Evolutionary conservation across 2,888 invertebrate genomes (phyloP).

Genomic region (Drosophila differens): DNA sequence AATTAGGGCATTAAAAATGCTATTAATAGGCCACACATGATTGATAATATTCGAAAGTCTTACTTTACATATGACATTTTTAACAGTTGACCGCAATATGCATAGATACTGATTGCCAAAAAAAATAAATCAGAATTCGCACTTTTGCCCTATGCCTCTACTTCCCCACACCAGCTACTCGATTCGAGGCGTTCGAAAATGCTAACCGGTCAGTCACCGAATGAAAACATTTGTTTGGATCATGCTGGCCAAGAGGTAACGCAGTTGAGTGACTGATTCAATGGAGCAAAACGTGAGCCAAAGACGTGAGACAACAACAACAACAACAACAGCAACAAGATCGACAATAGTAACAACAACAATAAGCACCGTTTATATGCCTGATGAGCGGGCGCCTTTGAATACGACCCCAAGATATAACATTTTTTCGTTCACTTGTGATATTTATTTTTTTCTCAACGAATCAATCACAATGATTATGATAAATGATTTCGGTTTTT

Average conservation of each 20-base stretch:
- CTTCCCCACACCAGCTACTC: conserved; percentile 1
- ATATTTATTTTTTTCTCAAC: conserved; percentile 76
- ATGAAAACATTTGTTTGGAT: conserved; percentile 69
- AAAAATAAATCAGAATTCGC: conserved; percentile 47
- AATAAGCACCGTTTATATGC: conserved; percentile 73
- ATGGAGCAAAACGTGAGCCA: conserved; percentile 77
- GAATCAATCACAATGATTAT: conserved; percentile 84
- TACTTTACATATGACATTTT: conserved; percentile 14
- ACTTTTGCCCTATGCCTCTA: conserved; percentile 42
- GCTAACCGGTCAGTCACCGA: conserved; percentile 73
- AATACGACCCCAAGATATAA: conserved; percentile 56
- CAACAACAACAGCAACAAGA: conserved; percentile 21
- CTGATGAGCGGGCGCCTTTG: conserved; percentile 80
- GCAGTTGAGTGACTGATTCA: conserved; percentile 66
- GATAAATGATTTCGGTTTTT: conserved; percentile 82
- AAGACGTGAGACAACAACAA: conserved; percentile 74
- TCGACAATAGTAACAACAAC: conserved; percentile 33
- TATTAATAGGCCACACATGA: conserved; percentile 57
- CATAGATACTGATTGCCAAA: not conserved
- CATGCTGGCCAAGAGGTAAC: conserved; percentile 63
- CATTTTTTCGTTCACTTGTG: conserved; percentile 64
- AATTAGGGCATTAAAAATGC: conserved; percentile 49
- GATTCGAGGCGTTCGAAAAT: conserved; percentile 70
- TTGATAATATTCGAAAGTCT: conserved; percentile 74
- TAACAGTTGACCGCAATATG: conserved; percentile 48